Evolutionary conservation across 2,888 invertebrate genomes (phyloP), one percentile per base, ranked within the genome.

Genomic region (Scaptomyza caliginosa): DNA sequence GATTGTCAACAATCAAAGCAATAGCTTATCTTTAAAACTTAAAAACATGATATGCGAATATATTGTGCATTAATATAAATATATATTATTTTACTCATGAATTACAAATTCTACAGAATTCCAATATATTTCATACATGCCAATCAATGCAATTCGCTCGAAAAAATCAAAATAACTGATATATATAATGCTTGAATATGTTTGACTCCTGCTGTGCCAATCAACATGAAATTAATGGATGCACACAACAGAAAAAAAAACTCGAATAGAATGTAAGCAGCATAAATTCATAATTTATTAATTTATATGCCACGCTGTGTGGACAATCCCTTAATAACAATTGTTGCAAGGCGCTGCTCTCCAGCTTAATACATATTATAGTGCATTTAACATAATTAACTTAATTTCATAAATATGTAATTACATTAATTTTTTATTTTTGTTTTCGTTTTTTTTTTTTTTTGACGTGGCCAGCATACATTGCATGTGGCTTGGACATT

Each of bases 331-430:
- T 19, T 5, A 11, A 42, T 17, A 36, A 19, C 11, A 17, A 45
- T 23, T 28, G 56, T 66, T 21, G 50, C 36, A 62, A n/a, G 26
- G n/a, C 17, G 69, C 66, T 54, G 48, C 34, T 57, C 58, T 54
- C 54, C 57, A 72, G 64, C 74, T 70, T 77, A 78, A 78, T 68
- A 46, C 68, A 73, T 82, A 75, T 70, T 82, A 75, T 68, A 83
- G 72, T 82, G 75, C 77, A 82, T 83, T 82, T 82, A 80, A 68
- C 78, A 82, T 82, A 73, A 79, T 85, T 79, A 77, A 71, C 66
- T 85, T 72, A 74, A 85, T 82, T 82, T 75, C 80, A 85, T 80
- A 80, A 83, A 82, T 83, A 79, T 21, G 32, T 82, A 81, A 81
- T 82, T 85, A 84, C 66, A 77, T 66, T 60, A 13, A 13, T 77